Conservation (phyloP, 2,888 invertebrate species). For the Lordiphosa fenestrarum region DNA sequence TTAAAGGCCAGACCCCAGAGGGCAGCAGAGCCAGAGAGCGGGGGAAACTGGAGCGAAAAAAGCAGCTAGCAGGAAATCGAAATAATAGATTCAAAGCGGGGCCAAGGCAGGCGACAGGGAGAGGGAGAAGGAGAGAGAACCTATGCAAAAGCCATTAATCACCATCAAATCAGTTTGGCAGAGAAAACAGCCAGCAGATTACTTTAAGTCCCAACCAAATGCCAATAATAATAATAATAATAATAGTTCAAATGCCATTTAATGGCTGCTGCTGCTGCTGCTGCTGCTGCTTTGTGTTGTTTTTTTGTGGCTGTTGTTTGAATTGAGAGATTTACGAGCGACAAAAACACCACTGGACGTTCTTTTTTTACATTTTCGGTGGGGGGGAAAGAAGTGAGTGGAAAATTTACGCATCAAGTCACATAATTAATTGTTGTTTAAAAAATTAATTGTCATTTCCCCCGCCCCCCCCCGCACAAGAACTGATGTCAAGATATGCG, state of each 20-base stretch:
- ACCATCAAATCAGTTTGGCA: slow-evolving; percentile 59
- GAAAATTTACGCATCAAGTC: slow-evolving; percentile 40
- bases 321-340: slow-evolving; percentile 11
- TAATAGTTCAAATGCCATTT: slow-evolving; percentile 44
- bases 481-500: too few relatives aligned
- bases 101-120: too few relatives aligned
- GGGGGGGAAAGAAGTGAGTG: slow-evolving; percentile 20
- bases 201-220: slow-evolving; percentile 30
- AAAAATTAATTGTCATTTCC: too few relatives aligned
- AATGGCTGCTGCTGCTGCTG: slow-evolving; percentile 15
- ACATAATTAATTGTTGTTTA: slow-evolving; percentile 30
- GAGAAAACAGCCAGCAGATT: slow-evolving; percentile 47
- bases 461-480: too few relatives aligned
- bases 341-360: neutral
- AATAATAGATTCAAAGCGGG: slow-evolving; percentile 50
- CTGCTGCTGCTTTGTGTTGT: too few relatives aligned
- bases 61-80: slow-evolving; percentile 40
- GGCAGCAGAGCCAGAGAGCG: neutral
- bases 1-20: slow-evolving; percentile 47
- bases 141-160: slow-evolving; percentile 52
- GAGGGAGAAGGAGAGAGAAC: slow-evolving; percentile 3
- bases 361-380: slow-evolving; percentile 2
- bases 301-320: neutral
- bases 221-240: slow-evolving; percentile 37
- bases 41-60: neutral